Conservation (phyloP, 2,113 vertebrate species). For the Elephas maximus region DNA sequence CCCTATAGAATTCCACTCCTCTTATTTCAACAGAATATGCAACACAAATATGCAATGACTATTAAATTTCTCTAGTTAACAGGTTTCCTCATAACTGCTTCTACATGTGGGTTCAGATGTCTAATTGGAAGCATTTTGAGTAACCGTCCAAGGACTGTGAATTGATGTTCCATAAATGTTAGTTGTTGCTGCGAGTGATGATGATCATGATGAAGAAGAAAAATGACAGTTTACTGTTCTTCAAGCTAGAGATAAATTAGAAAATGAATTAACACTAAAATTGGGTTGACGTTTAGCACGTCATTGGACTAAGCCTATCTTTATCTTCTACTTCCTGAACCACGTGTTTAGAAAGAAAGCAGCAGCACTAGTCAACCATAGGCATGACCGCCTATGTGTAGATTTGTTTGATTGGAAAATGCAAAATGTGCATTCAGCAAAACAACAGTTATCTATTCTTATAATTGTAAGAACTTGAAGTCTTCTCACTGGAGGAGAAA, state of each 20-base stretch:
- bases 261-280: background rate
- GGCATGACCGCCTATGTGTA: background rate
- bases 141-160: background rate
- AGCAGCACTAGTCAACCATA: background rate
- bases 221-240: background rate
- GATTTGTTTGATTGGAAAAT: background rate
- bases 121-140: background rate
- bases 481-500: background rate
- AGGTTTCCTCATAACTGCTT: background rate
- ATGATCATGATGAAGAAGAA: background rate
- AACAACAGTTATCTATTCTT: background rate
- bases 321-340: background rate
- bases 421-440: background rate
- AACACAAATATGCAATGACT: background rate
- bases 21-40: background rate
- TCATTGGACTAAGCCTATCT: background rate
- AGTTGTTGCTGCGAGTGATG: background rate
- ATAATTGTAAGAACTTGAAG: background rate
- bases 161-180: background rate
- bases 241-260: background rate
- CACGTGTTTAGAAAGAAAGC: background rate
- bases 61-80: background rate
- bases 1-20: background rate
- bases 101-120: background rate
- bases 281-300: background rate